phyloP scores from a whole-genome alignment of 2,113 vertebrate genomes.

The Oncorhynchus tshawytscha region DNA sequence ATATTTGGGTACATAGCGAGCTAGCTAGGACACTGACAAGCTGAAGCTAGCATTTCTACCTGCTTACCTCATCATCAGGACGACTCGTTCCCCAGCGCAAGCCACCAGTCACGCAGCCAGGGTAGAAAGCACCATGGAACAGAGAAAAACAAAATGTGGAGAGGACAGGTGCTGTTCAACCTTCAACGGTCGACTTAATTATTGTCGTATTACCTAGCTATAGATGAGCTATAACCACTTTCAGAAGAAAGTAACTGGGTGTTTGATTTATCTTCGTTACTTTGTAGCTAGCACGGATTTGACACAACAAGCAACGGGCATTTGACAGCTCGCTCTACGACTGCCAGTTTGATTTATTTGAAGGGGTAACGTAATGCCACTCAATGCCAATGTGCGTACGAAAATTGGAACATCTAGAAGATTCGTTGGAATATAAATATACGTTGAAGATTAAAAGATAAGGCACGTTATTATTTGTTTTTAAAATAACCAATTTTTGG shows the following conservation, averaged over 20 bases:
- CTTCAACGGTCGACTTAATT: neutral
- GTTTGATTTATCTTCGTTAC: slow-evolving; percentile 38
- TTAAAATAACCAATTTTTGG: neutral
- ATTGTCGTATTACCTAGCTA: neutral
- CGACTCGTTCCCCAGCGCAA: slow-evolving; percentile 44
- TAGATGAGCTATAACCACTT: neutral
- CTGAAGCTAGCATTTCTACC: slow-evolving; percentile 41
- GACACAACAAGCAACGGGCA: slow-evolving; percentile 69
- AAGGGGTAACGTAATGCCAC: slow-evolving; percentile 12
- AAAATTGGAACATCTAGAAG: neutral
- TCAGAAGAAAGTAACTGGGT: neutral
- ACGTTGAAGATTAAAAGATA: fast-evolving
- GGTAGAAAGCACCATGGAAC: slow-evolving; percentile 37
- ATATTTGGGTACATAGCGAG: neutral
- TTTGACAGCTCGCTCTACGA: slow-evolving; percentile 74
- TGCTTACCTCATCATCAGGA: slow-evolving; percentile 73
- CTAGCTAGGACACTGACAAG: slow-evolving; percentile 33
- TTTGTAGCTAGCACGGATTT: slow-evolving; percentile 63
- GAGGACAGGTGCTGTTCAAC: slow-evolving; percentile 9
- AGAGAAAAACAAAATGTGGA: slow-evolving; percentile 47
- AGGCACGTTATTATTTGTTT: neutral
- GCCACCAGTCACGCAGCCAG: slow-evolving; percentile 54
- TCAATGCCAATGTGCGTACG: neutral
- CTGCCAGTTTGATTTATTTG: slow-evolving; percentile 16
- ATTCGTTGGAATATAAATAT: neutral